Percentiles rank a stretch among this genome's conserved stretches.
Conservation (phyloP, 2,888 invertebrate genomes). For the Patella caerulea region DNA sequence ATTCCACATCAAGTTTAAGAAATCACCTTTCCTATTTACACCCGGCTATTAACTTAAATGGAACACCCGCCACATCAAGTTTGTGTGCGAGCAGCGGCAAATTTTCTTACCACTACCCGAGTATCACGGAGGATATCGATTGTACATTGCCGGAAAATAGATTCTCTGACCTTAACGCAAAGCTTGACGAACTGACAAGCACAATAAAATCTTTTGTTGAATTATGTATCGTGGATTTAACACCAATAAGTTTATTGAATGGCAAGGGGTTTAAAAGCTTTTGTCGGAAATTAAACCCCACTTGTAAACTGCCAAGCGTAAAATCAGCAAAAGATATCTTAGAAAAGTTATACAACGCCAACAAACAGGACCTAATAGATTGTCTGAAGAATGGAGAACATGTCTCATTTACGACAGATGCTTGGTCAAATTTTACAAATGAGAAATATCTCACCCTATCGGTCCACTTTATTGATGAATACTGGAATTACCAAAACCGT, state of each 20-base stretch:
- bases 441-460: background rate
- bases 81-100: background rate
- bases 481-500: background rate
- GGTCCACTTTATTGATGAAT: background rate
- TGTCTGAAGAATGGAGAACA: background rate
- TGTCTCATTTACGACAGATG: background rate
- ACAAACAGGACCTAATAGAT: background rate
- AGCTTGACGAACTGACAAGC: background rate
- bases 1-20: slow-evolving; percentile 9
- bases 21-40: background rate
- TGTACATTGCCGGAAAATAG: background rate
- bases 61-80: background rate
- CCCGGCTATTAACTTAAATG: background rate
- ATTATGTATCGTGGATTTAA: background rate
- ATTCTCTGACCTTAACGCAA: background rate
- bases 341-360: background rate
- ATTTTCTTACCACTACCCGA: background rate
- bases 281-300: background rate
- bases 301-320: background rate
- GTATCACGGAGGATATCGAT: background rate
- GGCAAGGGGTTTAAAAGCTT: background rate
- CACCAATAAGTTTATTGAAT: background rate
- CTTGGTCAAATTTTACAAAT: background rate
- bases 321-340: background rate
- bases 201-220: background rate